These are phyloP conservation scores for Notodonta ziczac DNA, from an alignment of 2,888 invertebrate genomes.

Conservation along the genomic window DNA sequence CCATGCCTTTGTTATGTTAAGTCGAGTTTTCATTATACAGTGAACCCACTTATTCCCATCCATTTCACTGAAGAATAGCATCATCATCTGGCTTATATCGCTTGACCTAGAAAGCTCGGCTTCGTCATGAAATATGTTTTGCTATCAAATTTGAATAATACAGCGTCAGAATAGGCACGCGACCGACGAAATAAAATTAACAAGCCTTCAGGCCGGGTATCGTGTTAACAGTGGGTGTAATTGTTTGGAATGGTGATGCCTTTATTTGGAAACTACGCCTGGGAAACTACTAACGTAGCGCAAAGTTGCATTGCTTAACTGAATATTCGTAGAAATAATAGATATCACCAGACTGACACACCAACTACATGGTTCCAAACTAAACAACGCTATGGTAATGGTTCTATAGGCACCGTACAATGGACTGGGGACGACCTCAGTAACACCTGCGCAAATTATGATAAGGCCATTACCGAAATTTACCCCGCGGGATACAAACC, in stretches of 20 bases:
- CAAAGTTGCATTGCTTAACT: too few species aligned
- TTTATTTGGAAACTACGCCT: neutral
- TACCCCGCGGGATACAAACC: too few species aligned
- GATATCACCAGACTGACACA: too few species aligned
- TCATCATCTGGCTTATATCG: slow-evolving; percentile 35
- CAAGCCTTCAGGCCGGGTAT: slow-evolving; percentile 47
- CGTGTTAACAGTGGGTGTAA: slow-evolving; percentile 50
- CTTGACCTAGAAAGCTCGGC: slow-evolving; percentile 60
- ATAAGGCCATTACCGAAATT: too few species aligned
- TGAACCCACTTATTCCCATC: slow-evolving; percentile 40
- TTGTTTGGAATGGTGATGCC: slow-evolving; percentile 45
- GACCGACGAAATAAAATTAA: slow-evolving; percentile 54
- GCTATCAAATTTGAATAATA: slow-evolving; percentile 69
- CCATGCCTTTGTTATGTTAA: slow-evolving; percentile 39
- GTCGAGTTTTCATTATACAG: slow-evolving; percentile 37
- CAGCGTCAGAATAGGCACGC: slow-evolving; percentile 35
- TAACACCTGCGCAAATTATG: too few species aligned
- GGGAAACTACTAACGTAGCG: too few species aligned
- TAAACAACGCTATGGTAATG: too few species aligned
- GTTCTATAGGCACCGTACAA: too few species aligned
- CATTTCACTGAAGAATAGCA: slow-evolving; percentile 38
- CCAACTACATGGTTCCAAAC: too few species aligned
- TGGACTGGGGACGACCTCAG: too few species aligned
- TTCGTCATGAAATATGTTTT: slow-evolving; percentile 67
- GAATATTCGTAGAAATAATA: too few species aligned